Evolutionary conservation across 1,140 invertebrate species (phyloP), one percentile per base, ranked within the genome.

Genomic region (Apis mellifera): DNA sequence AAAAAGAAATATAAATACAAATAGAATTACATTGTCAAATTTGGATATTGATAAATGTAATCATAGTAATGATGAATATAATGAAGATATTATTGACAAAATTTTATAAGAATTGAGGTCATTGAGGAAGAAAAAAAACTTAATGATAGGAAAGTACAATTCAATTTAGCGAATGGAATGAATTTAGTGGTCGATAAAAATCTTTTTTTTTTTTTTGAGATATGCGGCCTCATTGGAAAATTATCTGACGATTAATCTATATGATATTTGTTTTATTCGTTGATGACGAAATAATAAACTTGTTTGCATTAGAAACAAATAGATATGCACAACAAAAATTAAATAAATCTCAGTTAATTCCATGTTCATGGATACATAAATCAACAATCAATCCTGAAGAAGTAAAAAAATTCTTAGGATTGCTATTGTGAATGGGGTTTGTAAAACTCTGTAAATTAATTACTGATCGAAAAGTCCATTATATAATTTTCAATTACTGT

Each of bases 51-150:
- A 82, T 73, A 13, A 77, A 21, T 82, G 62, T 74, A 82, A 60
- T 78, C 13, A 0, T 82, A 77, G 54, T 81, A 66, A 84, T 81
- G 81, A 0, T 73, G 74, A 85, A 60, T 64, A 23, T 72, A 42
- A 70, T 76, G 59, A 81, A 81, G 57, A 75, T 70, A 12, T 26
- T 23, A 64, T 76, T 70, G 55, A 76, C 52, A 21, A 84, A 17
- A 84, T 69, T 62, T 81, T 76, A 52, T 55, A 71, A 84, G 57
- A 83, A 71, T 83, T 79, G 70, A n/a, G 19, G 1, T 83, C 32
- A 26, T 79, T 42, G 69, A 84, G 2, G 70, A 84, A 79, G 21
- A 79, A 66, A 79, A 19, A 69, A 75, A 9, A 59, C 9, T 21
- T 78, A 55, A 84, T 69, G 70, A 84, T 84, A 72, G 42, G 23